Evolutionary conservation across 2,888 invertebrate species (phyloP).

Genomic region (Chrysina gloriosa): DNA sequence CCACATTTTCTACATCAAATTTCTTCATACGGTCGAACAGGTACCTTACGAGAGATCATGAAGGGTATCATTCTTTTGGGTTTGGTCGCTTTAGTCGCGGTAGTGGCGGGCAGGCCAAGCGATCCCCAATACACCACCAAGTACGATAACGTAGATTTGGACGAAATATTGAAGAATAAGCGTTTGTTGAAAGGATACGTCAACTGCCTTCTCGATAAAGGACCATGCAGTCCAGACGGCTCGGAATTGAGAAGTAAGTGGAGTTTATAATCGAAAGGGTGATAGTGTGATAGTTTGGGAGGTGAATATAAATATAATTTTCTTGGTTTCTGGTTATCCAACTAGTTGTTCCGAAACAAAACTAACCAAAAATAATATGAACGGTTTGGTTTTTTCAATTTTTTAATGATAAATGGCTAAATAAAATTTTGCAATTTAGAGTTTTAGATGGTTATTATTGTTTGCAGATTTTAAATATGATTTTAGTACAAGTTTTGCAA

Average conservation of each 20-base stretch:
- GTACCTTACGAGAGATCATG: slow-evolving; percentile 45
- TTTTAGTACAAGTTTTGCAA: no score
- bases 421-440: no score
- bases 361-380: no score
- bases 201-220: slow-evolving; percentile 70
- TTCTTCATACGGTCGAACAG: slow-evolving; percentile 9
- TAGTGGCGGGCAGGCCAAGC: slow-evolving; percentile 41
- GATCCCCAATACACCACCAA: slow-evolving; percentile 68
- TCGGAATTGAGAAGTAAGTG: slow-evolving; percentile 77
- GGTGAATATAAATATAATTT: no score
- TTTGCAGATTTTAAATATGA: no score
- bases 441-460: no score
- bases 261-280: background rate
- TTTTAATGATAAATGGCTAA: no score
- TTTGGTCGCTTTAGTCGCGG: slow-evolving; percentile 42
- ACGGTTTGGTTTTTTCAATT: no score
- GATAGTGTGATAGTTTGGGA: background rate
- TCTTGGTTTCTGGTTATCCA: no score
- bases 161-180: slow-evolving; percentile 74
- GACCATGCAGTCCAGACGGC: slow-evolving; percentile 77
- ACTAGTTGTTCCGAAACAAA: no score
- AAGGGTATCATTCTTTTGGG: slow-evolving; percentile 48
- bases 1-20: slow-evolving; percentile 19
- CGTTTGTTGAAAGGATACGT: slow-evolving; percentile 67
- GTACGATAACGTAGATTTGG: slow-evolving; percentile 77